These are phyloP conservation scores for Halcyon badia DNA, from an alignment of 2,797 vertebrate genomes.

Conservation along the genomic window DNA sequence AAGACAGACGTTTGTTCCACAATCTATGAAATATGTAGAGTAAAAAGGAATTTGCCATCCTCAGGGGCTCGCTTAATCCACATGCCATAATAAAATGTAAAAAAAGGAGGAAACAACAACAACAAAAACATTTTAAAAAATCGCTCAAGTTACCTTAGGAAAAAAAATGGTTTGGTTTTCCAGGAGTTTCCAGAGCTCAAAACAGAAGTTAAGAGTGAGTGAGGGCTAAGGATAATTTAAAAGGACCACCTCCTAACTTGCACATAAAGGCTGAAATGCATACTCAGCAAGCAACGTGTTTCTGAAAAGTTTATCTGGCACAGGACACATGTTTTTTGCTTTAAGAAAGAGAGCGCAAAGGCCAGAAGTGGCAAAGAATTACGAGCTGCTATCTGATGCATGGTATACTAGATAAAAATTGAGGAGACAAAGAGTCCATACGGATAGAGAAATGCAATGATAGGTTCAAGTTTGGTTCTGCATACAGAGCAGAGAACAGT, in stretches of 20 bases:
- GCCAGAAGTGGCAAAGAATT: neutral
- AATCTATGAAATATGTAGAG: neutral
- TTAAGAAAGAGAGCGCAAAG: neutral
- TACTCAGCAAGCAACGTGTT: neutral
- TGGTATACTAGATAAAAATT: neutral
- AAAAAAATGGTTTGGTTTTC: neutral
- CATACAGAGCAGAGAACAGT: neutral
- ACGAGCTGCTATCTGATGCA: neutral
- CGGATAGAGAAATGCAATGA: neutral
- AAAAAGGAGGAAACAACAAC: neutral
- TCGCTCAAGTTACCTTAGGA: neutral
- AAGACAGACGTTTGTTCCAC: neutral
- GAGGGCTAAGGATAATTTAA: neutral
- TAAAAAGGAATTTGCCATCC: neutral
- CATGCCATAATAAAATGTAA: neutral
- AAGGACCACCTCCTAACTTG: neutral
- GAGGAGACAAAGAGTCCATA: neutral
- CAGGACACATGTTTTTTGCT: rapidly evolving
- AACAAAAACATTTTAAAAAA: neutral
- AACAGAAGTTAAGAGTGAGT: neutral
- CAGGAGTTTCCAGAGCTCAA: neutral
- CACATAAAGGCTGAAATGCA: neutral
- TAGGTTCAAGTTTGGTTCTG: neutral
- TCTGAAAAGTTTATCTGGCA: neutral
- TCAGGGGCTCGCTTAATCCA: neutral